phyloP scores from a whole-genome alignment of 1,140 invertebrate genomes.

The Cydia splendana region DNA sequence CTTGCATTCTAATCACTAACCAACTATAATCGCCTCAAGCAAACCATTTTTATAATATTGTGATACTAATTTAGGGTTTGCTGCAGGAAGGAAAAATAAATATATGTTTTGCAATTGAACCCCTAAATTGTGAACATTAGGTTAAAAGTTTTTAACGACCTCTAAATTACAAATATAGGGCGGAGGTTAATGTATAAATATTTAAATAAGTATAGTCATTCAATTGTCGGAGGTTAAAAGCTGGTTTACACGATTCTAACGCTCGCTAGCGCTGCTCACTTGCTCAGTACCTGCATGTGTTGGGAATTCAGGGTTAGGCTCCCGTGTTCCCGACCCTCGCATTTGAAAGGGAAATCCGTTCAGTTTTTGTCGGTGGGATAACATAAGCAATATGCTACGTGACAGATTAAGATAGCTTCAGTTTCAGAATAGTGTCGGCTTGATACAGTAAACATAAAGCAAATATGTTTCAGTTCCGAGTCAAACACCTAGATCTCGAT shows the following conservation, averaged over 20 bases:
- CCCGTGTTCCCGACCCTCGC: background rate
- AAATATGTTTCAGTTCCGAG: background rate
- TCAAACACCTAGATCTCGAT: background rate
- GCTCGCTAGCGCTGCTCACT: background rate
- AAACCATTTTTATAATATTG: background rate
- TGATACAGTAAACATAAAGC: too few relatives aligned
- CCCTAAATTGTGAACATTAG: too few relatives aligned
- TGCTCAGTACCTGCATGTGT: background rate
- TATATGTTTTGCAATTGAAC: too few relatives aligned
- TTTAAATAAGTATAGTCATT: too few relatives aligned
- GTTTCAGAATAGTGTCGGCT: background rate
- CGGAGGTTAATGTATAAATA: too few relatives aligned
- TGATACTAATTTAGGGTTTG: background rate
- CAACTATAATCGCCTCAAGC: background rate
- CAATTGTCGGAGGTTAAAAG: too few relatives aligned
- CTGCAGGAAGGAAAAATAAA: too few relatives aligned
- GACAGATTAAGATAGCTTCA: conserved; percentile 13
- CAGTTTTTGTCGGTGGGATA: conserved; percentile 17
- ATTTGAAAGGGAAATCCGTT: conserved; percentile 28
- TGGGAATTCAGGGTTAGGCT: background rate
- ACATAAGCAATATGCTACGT: background rate
- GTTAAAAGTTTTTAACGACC: too few relatives aligned
- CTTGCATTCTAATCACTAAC: background rate
- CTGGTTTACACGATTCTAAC: background rate
- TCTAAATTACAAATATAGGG: too few relatives aligned